These are phyloP conservation scores for Calcarius lapponicus DNA, from an alignment of 2,797 vertebrate species.

Conservation along the genomic window DNA sequence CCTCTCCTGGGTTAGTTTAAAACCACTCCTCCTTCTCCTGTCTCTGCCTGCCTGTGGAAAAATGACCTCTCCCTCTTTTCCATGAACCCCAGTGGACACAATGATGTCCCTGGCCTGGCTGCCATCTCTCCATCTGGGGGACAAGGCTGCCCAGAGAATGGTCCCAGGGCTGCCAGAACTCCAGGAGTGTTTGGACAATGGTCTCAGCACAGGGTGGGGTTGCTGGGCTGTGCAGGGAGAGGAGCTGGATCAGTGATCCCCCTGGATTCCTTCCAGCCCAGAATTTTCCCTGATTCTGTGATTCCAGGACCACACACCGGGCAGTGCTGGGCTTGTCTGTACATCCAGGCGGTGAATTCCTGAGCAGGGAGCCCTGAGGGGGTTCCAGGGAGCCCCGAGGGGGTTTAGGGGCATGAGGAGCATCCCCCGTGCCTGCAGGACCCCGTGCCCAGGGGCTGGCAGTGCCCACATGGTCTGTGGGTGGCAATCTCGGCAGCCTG, in stretches of 20 bases:
- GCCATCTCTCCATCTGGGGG: not conserved
- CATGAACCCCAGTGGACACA: not conserved
- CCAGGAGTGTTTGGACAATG: not conserved
- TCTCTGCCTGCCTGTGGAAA: not conserved
- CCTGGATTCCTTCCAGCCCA: not conserved
- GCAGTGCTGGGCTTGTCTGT: not conserved
- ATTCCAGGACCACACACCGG: fast-evolving
- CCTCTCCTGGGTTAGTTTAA: not conserved
- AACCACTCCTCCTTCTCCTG: not conserved
- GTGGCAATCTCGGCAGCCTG: constrained; percentile 65
- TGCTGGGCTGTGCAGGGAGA: not conserved
- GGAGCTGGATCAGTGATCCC: not conserved
- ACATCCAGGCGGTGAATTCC: not conserved
- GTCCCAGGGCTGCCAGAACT: not conserved
- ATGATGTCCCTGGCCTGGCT: not conserved
- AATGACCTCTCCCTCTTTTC: not conserved
- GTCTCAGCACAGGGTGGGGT: not conserved
- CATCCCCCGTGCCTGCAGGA: not conserved
- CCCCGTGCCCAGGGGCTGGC: not conserved
- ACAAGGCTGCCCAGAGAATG: no score
- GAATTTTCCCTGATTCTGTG: not conserved
- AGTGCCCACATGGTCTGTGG: constrained; percentile 55
- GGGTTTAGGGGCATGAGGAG: not conserved
- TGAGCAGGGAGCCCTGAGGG: fast-evolving
- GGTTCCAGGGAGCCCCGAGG: not conserved